Evolutionary conservation across 2,888 invertebrate species (phyloP).

Genomic region (Xestia rhomboidea): DNA sequence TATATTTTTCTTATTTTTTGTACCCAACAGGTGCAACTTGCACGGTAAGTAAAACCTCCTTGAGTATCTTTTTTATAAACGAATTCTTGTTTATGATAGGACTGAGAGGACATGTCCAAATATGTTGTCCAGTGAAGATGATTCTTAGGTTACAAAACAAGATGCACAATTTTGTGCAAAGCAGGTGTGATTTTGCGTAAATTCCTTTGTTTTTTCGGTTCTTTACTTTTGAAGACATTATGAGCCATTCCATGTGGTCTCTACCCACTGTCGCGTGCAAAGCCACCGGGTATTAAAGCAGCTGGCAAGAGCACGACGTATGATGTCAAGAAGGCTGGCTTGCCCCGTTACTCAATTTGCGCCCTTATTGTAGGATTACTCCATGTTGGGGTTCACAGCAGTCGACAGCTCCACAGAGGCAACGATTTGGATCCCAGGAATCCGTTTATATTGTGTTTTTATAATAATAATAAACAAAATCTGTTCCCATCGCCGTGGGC

Average conservation of each 20-base stretch:
- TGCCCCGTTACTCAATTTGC: neutral
- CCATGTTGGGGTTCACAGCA: neutral
- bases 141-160: neutral
- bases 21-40: constrained; percentile 13
- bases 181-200: neutral
- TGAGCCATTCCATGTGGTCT: neutral
- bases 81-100: neutral
- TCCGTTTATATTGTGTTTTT: constrained; percentile 36
- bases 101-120: constrained; percentile 1
- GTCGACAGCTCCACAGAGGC: neutral
- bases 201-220: neutral
- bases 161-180: neutral
- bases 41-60: neutral
- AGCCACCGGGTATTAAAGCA: neutral
- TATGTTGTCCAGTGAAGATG: neutral
- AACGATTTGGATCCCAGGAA: neutral
- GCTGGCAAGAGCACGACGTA: neutral
- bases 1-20: neutral
- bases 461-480: constrained; percentile 64
- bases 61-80: neutral
- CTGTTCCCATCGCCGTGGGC: constrained; percentile 72
- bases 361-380: neutral
- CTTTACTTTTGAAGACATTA: neutral
- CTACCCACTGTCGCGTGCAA: neutral
- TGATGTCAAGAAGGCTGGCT: neutral